A percentile compares a stretch with the other conserved stretches of the same genome.
Evolutionary conservation across 1,140 invertebrate species (phyloP).

Genomic region (Chironomus striatipennis): DNA sequence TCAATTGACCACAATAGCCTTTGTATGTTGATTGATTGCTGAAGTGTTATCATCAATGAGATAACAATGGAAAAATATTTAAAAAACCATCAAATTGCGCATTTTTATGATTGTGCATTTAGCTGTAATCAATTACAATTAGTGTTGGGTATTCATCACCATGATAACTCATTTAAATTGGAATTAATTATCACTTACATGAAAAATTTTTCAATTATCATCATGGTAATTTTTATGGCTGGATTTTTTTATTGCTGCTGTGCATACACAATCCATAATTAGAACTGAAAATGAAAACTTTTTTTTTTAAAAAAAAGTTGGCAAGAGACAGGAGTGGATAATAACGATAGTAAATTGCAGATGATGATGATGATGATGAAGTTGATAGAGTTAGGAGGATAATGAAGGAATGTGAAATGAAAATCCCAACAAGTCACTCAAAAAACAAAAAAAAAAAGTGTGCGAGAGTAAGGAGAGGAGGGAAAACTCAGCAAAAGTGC

Average conservation of each 20-base stretch:
- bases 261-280: no score
- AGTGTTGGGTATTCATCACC: not conserved
- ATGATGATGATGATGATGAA: no score
- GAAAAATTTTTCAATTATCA: no score
- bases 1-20: not conserved
- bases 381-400: no score
- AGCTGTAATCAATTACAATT: conserved; percentile 2
- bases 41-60: not conserved
- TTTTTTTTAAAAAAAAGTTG: no score
- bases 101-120: not conserved
- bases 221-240: no score
- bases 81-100: not conserved
- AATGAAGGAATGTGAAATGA: not conserved
- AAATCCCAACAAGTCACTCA: not conserved
- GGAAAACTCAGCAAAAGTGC: not conserved
- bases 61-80: not conserved
- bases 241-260: no score
- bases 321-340: no score
- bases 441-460: not conserved
- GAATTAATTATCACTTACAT: no score
- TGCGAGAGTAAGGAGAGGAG: not conserved
- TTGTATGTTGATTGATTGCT: not conserved
- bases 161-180: no score
- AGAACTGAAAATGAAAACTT: no score
- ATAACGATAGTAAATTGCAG: no score